phyloP scores from a whole-genome alignment of 2,888 invertebrate genomes.

The Hoplodrina ambigua region DNA sequence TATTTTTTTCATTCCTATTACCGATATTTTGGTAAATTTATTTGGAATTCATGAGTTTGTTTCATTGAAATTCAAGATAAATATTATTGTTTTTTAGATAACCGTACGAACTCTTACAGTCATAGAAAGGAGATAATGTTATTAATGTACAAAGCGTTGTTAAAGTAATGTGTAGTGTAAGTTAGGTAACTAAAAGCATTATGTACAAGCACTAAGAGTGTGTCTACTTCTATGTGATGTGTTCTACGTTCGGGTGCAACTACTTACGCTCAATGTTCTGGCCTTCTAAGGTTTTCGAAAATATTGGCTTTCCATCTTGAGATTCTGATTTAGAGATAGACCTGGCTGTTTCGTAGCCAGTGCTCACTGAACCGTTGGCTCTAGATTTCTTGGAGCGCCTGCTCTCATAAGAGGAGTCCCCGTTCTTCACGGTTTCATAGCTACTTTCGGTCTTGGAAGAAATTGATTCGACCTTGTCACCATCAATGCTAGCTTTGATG shows the following conservation, averaged over 20 bases:
- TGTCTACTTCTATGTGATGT: constrained; percentile 75
- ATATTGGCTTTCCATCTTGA: constrained; percentile 92
- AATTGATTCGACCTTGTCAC: constrained; percentile 73
- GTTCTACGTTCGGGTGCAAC: constrained; percentile 57
- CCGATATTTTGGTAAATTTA: constrained; percentile 20
- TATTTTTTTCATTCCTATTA: not conserved
- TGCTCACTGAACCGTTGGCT: constrained; percentile 79
- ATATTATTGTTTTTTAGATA: constrained; percentile 14
- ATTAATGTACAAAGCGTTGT: constrained; percentile 76
- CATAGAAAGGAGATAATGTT: constrained; percentile 56
- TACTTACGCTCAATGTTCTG: constrained; percentile 95
- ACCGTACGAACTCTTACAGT: constrained; percentile 77
- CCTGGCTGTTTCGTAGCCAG: constrained; percentile 72
- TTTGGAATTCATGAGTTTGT: not conserved
- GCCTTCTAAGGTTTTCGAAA: constrained; percentile 94
- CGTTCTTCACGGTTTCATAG: constrained; percentile 77
- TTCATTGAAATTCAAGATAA: not conserved
- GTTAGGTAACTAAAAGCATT: constrained; percentile 86
- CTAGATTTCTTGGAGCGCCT: constrained; percentile 78
- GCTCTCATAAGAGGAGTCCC: constrained; percentile 76
- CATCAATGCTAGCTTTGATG: constrained; percentile 73
- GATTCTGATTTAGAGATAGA: constrained; percentile 78
- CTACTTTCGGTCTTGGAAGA: constrained; percentile 77
- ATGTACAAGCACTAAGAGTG: constrained; percentile 88
- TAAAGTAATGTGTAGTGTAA: constrained; percentile 85